These are phyloP conservation scores for Hoplodrina ambigua DNA, from an alignment of 2,888 invertebrate species.

Conservation along the genomic window DNA sequence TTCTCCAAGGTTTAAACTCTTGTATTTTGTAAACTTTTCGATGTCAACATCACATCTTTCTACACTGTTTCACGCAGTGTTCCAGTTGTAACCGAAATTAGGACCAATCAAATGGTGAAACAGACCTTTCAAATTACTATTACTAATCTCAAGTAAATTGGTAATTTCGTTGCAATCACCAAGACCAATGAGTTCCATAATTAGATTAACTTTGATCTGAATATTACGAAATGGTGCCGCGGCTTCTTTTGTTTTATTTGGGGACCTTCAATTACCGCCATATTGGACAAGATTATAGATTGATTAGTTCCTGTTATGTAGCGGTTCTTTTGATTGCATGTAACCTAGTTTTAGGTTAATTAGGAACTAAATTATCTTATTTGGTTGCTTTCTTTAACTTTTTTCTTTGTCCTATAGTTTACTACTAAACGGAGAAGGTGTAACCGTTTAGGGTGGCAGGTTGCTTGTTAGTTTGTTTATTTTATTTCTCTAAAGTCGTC, in stretches of 20 bases:
- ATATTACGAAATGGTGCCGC: conserved; percentile 47
- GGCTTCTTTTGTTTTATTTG: conserved; percentile 56
- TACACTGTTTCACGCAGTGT: conserved; percentile 17
- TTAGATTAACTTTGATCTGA: conserved; percentile 53
- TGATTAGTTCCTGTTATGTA: conserved; percentile 44
- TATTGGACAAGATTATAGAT: conserved; percentile 32
- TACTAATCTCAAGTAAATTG: conserved; percentile 48
- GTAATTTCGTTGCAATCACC: conserved; percentile 50
- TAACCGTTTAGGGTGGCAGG: too few species aligned
- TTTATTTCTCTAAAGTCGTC: neutral
- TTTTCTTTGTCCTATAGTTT: too few species aligned
- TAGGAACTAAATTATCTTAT: neutral
- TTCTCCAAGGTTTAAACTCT: neutral
- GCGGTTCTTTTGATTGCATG: conserved; percentile 32
- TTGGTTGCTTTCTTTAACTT: neutral
- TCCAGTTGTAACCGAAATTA: conserved; percentile 31
- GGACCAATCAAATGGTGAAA: conserved; percentile 42
- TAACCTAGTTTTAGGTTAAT: conserved; percentile 8
- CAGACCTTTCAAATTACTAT: conserved; percentile 39
- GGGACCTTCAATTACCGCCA: conserved; percentile 30
- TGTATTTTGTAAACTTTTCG: conserved; percentile 23
- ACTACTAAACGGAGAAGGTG: too few species aligned
- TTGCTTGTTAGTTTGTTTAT: neutral
- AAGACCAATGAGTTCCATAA: conserved; percentile 50
- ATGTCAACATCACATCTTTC: conserved; percentile 38